These are phyloP conservation scores for Macrochelys suwanniensis DNA, from an alignment of 2,797 vertebrate species.

Conservation along the genomic window DNA sequence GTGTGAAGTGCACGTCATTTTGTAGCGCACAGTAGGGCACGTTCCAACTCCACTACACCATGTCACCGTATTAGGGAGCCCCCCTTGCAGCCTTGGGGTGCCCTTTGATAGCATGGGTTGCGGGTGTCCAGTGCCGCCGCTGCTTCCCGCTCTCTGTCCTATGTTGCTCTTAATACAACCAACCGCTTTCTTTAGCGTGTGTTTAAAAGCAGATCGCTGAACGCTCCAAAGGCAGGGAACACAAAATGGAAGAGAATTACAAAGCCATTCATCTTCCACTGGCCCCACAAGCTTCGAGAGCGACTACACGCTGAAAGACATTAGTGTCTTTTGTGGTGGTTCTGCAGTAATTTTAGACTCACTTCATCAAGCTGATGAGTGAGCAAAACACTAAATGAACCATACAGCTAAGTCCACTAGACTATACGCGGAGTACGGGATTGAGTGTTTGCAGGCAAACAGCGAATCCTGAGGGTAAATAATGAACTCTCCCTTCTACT, in stretches of 20 bases:
- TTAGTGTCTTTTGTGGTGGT: background rate
- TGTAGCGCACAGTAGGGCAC: background rate
- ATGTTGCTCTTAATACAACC: background rate
- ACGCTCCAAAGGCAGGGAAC: background rate
- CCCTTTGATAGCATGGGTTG: background rate
- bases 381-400: fast-evolving
- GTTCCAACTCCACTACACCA: background rate
- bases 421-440: background rate
- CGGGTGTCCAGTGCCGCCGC: background rate
- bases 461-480: fast-evolving
- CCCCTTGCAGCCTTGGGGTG: background rate
- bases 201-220: background rate
- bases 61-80: background rate
- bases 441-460: background rate
- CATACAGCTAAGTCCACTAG: background rate
- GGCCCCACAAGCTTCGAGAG: background rate
- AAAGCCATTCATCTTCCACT: background rate
- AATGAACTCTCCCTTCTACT: background rate
- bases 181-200: background rate
- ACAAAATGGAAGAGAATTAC: background rate
- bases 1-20: background rate
- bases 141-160: background rate
- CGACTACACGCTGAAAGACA: background rate
- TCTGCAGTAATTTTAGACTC: background rate
- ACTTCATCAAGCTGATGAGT: background rate